Percentiles rank a stretch among this genome's conserved stretches.
These are phyloP conservation scores for Lithosia quadra DNA, from an alignment of 2,888 invertebrate genomes.

Conservation along the genomic window DNA sequence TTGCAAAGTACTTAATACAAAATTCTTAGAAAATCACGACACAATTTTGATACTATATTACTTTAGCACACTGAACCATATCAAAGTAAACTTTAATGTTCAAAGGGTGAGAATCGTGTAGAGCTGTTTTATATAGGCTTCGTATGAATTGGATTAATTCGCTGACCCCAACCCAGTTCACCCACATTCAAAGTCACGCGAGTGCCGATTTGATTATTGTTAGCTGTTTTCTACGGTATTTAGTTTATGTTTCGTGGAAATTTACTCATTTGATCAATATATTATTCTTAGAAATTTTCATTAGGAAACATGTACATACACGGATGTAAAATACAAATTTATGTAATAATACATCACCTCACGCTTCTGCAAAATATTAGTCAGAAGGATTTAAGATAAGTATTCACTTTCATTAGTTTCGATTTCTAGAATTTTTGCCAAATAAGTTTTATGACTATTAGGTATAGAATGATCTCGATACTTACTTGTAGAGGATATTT, in stretches of 20 bases:
- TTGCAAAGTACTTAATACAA: background rate
- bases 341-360: background rate
- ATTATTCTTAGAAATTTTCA: background rate
- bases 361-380: background rate
- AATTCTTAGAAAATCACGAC: constrained; percentile 27
- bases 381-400: background rate
- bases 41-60: constrained; percentile 33
- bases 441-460: background rate
- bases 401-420: background rate
- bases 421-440: background rate
- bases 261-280: background rate
- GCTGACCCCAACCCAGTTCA: constrained; percentile 66
- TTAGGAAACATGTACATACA: too few species aligned
- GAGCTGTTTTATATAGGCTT: constrained; percentile 63
- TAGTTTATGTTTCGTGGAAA: constrained; percentile 5
- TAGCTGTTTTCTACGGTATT: constrained; percentile 14
- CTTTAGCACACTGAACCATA: constrained; percentile 38
- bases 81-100: constrained; percentile 43
- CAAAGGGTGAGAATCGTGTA: constrained; percentile 45
- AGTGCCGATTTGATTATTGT: constrained; percentile 49
- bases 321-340: background rate
- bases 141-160: constrained; percentile 68
- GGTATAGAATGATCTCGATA: background rate
- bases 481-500: background rate
- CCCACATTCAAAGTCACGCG: constrained; percentile 68